A percentile compares a stretch with the other conserved stretches of the same genome.
Evolutionary conservation across 2,113 vertebrate genomes (phyloP).

Genomic region (Axis porcinus): DNA sequence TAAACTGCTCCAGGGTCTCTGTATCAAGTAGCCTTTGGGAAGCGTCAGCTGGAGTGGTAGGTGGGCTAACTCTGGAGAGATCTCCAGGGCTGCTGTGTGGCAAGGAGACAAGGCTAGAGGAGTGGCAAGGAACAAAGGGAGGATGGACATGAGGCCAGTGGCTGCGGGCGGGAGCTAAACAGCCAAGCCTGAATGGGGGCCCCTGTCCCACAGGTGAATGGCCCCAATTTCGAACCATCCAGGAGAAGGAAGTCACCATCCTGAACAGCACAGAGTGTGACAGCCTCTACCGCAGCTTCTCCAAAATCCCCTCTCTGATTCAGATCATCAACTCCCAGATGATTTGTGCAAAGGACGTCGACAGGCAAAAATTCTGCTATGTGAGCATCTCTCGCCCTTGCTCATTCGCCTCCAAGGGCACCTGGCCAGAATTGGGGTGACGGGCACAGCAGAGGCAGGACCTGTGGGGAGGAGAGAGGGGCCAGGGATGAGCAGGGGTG

Average conservation of each 20-base stretch:
- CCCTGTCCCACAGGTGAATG: not conserved
- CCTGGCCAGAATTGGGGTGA: not conserved
- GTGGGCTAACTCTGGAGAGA: not conserved
- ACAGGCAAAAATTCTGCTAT: constrained; percentile 30
- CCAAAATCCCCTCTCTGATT: constrained; percentile 11
- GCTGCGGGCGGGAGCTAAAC: not conserved
- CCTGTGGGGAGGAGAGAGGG: no score
- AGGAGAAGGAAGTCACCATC: constrained; percentile 55
- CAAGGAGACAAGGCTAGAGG: not conserved
- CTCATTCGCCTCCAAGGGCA: not conserved
- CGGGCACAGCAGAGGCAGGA: not conserved
- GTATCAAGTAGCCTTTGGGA: not conserved
- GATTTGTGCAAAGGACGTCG: not conserved
- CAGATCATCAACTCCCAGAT: constrained; percentile 35
- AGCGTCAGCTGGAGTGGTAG: rapidly evolving
- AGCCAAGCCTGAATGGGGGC: not conserved
- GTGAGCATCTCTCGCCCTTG: not conserved
- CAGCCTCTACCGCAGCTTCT: not conserved
- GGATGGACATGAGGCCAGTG: not conserved
- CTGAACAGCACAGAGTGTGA: constrained; percentile 32
- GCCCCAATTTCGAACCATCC: constrained; percentile 48
- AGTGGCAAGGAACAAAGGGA: not conserved
- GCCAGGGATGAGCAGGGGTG: not conserved
- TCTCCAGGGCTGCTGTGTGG: not conserved
- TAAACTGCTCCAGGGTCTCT: not conserved